Percentiles rank a stretch among this genome's conserved stretches.
These are phyloP conservation scores for Brachionus angularis DNA, from an alignment of 1,140 invertebrate species.

Conservation along the genomic window DNA sequence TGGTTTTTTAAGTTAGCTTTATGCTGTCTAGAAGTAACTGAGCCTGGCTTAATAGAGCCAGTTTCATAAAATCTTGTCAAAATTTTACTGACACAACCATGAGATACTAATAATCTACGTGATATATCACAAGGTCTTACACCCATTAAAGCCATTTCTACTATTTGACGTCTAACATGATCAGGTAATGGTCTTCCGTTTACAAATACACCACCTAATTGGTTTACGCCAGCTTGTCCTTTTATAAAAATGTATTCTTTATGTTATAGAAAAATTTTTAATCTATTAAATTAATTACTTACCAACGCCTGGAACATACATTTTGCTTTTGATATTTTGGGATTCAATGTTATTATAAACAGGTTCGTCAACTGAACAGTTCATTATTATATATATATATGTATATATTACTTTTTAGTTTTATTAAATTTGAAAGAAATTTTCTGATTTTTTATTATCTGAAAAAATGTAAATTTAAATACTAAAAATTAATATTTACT, in stretches of 20 bases:
- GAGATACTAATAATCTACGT: constrained; percentile 84
- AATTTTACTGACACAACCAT: constrained; percentile 94
- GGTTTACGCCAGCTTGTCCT: constrained; percentile 67
- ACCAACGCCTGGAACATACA: constrained; percentile 44
- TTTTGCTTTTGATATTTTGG: constrained; percentile 37
- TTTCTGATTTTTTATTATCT: too few species aligned
- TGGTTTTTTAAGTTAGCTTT: background rate
- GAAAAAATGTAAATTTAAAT: too few species aligned
- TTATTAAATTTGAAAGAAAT: too few species aligned
- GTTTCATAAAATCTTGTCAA: constrained; percentile 92
- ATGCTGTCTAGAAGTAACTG: constrained; percentile 76
- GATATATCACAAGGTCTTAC: constrained; percentile 93
- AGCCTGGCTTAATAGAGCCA: constrained; percentile 79
- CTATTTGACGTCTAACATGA: constrained; percentile 84
- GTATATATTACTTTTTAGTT: too few species aligned
- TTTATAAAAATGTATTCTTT: background rate
- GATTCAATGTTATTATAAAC: background rate
- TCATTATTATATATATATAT: constrained; percentile 30
- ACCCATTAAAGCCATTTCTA: constrained; percentile 78
- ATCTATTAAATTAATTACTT: background rate
- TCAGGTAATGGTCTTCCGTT: constrained; percentile 89
- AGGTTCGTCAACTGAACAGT: constrained; percentile 22
- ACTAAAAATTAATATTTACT: too few species aligned
- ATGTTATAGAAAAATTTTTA: background rate
- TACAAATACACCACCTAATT: constrained; percentile 89